Evolutionary conservation across 2,113 vertebrate genomes (phyloP), one percentile per base, ranked within the genome.

Genomic region (Pyrgilauda ruficollis): DNA sequence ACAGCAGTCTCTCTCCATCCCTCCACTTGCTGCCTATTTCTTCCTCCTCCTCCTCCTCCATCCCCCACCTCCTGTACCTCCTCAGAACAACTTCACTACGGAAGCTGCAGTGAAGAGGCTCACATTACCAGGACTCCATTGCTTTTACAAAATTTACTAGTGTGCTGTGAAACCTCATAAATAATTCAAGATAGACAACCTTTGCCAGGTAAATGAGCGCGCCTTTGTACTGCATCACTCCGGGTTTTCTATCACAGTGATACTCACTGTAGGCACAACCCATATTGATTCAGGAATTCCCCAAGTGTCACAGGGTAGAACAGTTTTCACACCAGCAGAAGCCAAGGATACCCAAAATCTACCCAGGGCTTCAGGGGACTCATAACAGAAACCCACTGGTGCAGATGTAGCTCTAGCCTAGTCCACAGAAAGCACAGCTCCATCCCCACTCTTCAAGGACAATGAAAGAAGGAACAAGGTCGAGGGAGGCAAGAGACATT

Each of bases 141-240:
- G 74, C 90, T 94, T 92, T 73, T 92, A 96, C 94, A 94, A 94
- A 97, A 93, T 95, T 93, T 94, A 94, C 94, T 64, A 95, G 83
- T 49, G 13, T n/a, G 84, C 93, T 53, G 80, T 37, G 86, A 88
- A 93, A 59, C 55, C 56, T 89, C 72, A 96, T 96, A 79, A 96
- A 97, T 96, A 94, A 96, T 96, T 95, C 89, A 96, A 68, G 72
- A 62, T 39, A 91, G 75, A 95, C 96, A 96, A 89, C 81, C 55
- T 90, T 53, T 47, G 76, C 88, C 94, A 95, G 88, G 94, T 92
- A 97, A 96, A 94, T 41, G 78, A 96, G 92, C 64, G 26, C 49
- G 85, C 59, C 58, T 77, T 49, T 91, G 75, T 86, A 95, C 93
- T 66, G 79, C 70, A 94, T 91, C 91, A 31, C 84, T 55, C 79